These are phyloP conservation scores for Trichopoda pennipes DNA, from an alignment of 2,888 invertebrate species.

Conservation along the genomic window DNA sequence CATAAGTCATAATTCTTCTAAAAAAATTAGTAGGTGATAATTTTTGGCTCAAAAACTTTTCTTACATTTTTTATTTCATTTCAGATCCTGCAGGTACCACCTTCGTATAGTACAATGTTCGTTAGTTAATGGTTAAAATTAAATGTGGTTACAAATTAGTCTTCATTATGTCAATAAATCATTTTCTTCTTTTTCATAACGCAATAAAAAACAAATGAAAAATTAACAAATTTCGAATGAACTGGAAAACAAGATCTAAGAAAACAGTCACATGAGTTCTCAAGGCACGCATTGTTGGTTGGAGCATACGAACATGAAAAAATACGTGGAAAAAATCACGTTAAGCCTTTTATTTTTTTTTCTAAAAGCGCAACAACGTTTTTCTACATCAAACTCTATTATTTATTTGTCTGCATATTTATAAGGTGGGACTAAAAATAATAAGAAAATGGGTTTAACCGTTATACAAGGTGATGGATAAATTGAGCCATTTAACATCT, in stretches of 20 bases:
- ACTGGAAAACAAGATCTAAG: slow-evolving; percentile 43
- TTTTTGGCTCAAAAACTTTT: not conserved
- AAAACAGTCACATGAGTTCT: not conserved
- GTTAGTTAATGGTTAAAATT: slow-evolving; percentile 54
- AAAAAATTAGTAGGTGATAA: no score
- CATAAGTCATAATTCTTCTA: no score
- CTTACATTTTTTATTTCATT: not conserved
- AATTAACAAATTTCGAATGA: slow-evolving; percentile 44
- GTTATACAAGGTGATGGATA: not conserved
- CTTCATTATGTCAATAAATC: slow-evolving; percentile 77
- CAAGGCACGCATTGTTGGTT: slow-evolving; percentile 1
- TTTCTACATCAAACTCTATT: slow-evolving; percentile 11
- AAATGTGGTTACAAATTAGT: slow-evolving; percentile 74
- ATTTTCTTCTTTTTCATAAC: slow-evolving; percentile 61
- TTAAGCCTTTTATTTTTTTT: slow-evolving; percentile 26
- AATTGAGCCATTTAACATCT: not conserved
- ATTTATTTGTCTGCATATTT: slow-evolving; percentile 42
- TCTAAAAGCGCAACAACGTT: not conserved
- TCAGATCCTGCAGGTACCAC: not conserved
- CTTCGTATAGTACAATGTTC: slow-evolving; percentile 1
- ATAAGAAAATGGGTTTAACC: not conserved
- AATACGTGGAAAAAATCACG: slow-evolving; percentile 10
- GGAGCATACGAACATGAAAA: slow-evolving; percentile 1
- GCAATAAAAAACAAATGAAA: slow-evolving; percentile 59
- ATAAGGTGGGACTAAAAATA: slow-evolving; percentile 1